Percentiles rank a stretch among this genome's conserved stretches.
phyloP scores from a whole-genome alignment of 2,113 vertebrate species.

The Macrotus californicus region DNA sequence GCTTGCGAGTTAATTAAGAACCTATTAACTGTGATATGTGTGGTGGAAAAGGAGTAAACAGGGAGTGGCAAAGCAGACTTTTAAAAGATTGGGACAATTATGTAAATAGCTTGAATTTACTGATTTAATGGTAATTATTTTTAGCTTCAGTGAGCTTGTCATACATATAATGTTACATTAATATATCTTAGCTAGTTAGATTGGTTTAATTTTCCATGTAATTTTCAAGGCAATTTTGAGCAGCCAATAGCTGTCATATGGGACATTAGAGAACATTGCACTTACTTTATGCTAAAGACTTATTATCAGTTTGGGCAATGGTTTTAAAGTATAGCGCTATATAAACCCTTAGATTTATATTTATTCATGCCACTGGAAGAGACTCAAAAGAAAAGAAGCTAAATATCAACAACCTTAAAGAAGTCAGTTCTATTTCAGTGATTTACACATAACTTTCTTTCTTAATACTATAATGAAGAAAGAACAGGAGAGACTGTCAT shows the following conservation, averaged over 20 bases:
- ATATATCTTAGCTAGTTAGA: slow-evolving; percentile 55
- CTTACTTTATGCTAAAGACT: slow-evolving; percentile 6
- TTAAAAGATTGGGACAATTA: slow-evolving; percentile 52
- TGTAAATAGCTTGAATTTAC: slow-evolving; percentile 57
- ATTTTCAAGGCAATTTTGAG: slow-evolving; percentile 62
- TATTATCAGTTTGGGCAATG: background rate
- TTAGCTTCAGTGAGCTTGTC: slow-evolving; percentile 61
- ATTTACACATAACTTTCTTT: background rate
- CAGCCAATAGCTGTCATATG: slow-evolving; percentile 16
- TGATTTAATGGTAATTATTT: slow-evolving; percentile 67
- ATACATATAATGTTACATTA: slow-evolving; percentile 50
- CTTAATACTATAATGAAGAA: background rate
- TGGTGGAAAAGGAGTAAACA: slow-evolving; percentile 18
- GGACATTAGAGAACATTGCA: slow-evolving; percentile 33
- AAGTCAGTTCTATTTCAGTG: slow-evolving; percentile 5
- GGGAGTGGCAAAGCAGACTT: slow-evolving; percentile 30
- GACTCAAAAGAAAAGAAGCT: background rate
- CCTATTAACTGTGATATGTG: slow-evolving; percentile 17
- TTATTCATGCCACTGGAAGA: background rate
- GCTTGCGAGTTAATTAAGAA: slow-evolving; percentile 48
- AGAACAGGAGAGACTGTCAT: background rate
- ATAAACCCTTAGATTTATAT: background rate
- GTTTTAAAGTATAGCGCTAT: background rate
- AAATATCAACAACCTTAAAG: background rate
- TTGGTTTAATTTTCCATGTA: slow-evolving; percentile 66